Evolutionary conservation across 2,888 invertebrate species (phyloP), one percentile per base, ranked within the genome.

Genomic region (Oxystoma pomonae): DNA sequence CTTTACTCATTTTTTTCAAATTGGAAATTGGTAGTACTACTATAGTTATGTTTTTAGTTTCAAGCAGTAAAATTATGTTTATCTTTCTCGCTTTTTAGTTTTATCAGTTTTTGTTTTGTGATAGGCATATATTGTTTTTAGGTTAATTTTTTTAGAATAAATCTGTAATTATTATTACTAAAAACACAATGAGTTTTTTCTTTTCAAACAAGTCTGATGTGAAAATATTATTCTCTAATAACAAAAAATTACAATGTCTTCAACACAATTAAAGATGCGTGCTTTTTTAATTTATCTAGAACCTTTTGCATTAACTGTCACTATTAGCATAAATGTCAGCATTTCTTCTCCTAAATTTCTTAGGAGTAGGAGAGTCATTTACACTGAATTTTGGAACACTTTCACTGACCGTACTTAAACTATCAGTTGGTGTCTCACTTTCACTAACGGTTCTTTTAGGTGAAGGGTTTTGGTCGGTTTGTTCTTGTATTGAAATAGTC

Each of bases 281-380:
- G 3, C 35, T 35, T 35, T 35, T 35, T 35, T 35, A 35, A 35
- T 35, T 35, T n/a, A n/a, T n/a, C n/a, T n/a, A n/a, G n/a, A n/a
- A n/a, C n/a, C 35, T 35, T 35, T 35, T 35, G 35, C 35, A 58
- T 60, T 60, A 65, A 20, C 60, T 62, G 35, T 62, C 51, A 53
- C 19, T 59, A 67, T 56, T 69, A 56, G 66, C 61, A 72, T 82
- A 82, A 50, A 82, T 72, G 61, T 73, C 74, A 58, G 77, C 77
- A 74, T 82, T 82, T 66, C 82, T 74, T 62, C 82, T 72, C 70
- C 80, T 81, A 63, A 82, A 80, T 67, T 79, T 80, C 72, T 80
- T 81, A 9, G 64, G 66, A 52, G 63, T 68, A 51, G 72, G 68
- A 35, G 69, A 68, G 62, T 62, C 69, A 51, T 20, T 59, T 57